Evolutionary conservation across 30 jellyfish, hydroid and myxozoan genomes (phyloP).

Genomic region (Hydractinia symbiolongicarpus): DNA sequence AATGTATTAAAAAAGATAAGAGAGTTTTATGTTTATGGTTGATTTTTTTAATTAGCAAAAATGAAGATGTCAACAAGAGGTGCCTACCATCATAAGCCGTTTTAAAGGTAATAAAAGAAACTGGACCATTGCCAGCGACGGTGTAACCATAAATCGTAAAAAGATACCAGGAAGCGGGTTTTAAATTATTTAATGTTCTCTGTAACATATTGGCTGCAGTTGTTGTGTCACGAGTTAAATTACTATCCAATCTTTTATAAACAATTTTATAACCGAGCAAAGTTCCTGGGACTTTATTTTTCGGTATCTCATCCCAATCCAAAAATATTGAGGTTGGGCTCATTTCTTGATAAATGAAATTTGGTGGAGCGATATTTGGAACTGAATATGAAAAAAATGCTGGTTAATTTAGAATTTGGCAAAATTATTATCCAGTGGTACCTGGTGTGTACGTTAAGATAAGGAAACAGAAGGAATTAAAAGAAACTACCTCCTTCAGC

Average conservation of each 20-base stretch:
- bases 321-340: neutral
- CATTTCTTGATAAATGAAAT: neutral
- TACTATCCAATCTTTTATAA: neutral
- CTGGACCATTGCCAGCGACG: slow-evolving; percentile 19
- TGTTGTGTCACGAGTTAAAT: neutral
- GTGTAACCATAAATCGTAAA: slow-evolving; percentile 1
- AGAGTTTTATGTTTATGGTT: neutral
- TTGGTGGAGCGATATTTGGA: slow-evolving; percentile 10
- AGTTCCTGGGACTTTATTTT: neutral
- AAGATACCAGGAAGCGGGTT: neutral
- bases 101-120: neutral
- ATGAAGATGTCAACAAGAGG: neutral
- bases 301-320: neutral
- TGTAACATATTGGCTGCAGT: neutral
- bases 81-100: slow-evolving; percentile 12
- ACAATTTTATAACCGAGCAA: slow-evolving; percentile 8
- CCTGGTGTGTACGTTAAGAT: no score
- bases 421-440: neutral
- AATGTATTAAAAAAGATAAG: neutral
- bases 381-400: neutral
- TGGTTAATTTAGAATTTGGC: neutral
- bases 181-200: neutral
- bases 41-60: neutral
- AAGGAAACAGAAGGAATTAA: no score
- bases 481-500: slow-evolving; percentile 48